Base-by-base conservation (phyloP, 2,113 vertebrate genomes). In the Neolamprologus sp. region DNA sequence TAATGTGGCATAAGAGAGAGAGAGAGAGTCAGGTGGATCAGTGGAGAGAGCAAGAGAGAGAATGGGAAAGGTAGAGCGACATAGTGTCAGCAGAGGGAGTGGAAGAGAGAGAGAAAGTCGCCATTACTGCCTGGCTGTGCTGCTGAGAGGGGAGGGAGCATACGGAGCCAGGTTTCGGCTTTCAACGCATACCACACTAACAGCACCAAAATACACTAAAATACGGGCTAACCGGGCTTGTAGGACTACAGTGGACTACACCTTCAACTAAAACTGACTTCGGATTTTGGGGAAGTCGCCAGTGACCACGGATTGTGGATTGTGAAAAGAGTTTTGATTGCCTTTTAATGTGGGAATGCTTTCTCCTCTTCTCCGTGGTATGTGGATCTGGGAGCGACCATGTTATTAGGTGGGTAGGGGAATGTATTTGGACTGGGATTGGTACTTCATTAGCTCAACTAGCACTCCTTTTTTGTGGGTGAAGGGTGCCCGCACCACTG, bases 331-430 rank as follows among this genome's bases (percentile, higher is more conserved):
- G 91, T 51, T 87, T 93, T 80, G 87, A 54, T n/a, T 68, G 42
- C 57, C 83, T 42, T 31, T 86, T 31, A 84, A 88, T 82, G 92
- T 89, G 89, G 95, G 94, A 94, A 95, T 92, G 96, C 94, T 91
- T 88, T 90, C 94, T 94, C 85, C 95, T 93, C 89, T 89, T 93
- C 78, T 95, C 94, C 93, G 93, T 92, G 96, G 95, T 94, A 94
- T 96, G 93, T 94, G 95, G 95, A 96, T 93, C 94, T 94, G 96
- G 96, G 96, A 97, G 96, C 96, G 94, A 96, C 96, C 96, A 97
- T 97, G 96, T 96, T 97, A 94, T 92, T 96, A 96, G 96, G 96
- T 96, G 96, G 95, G 96, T 96, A 93, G 93, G 96, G 96, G 96
- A 95, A 96, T 94, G 95, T 85, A 80, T 92, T 85, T 79, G 92